phyloP scores from a whole-genome alignment of 2,888 invertebrate genomes.

The Suillia variegata region DNA sequence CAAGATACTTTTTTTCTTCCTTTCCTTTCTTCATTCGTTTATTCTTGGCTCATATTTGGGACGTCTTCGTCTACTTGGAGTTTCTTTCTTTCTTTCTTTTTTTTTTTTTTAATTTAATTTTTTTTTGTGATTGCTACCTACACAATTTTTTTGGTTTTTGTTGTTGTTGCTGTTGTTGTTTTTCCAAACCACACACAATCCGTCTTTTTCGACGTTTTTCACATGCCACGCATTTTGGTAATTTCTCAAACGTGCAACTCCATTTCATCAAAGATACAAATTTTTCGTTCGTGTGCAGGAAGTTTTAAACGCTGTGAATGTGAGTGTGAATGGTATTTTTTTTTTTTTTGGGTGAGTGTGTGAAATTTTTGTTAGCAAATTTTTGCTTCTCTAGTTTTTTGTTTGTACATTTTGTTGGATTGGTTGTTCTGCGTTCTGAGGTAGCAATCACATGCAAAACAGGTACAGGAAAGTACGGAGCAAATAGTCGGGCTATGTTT shows the following conservation, averaged over 20 bases:
- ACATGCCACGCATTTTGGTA: constrained; percentile 45
- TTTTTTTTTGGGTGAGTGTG: not conserved
- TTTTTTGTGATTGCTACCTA: constrained; percentile 37
- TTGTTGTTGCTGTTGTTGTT: no score
- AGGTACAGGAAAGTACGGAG: no score
- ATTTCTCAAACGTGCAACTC: constrained; percentile 5
- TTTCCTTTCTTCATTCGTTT: not conserved
- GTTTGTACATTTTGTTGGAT: not conserved
- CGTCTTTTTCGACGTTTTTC: constrained; percentile 37
- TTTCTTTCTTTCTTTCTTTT: not conserved
- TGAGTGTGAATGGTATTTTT: constrained; percentile 7
- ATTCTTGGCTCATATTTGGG: not conserved
- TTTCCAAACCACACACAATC: no score
- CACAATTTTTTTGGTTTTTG: constrained; percentile 27
- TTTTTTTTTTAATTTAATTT: constrained; percentile 6
- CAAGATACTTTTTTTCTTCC: not conserved
- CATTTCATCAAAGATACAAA: constrained; percentile 39
- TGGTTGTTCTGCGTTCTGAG: not conserved
- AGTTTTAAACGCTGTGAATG: constrained; percentile 2
- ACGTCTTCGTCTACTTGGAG: constrained; percentile 5
- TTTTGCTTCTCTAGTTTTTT: not conserved
- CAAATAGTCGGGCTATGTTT: no score
- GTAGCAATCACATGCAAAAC: constrained; percentile 1
- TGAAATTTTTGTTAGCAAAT: no score
- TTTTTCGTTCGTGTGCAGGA: constrained; percentile 13